phyloP scores from a whole-genome alignment of 2,888 invertebrate species.

The Acleris literana region DNA sequence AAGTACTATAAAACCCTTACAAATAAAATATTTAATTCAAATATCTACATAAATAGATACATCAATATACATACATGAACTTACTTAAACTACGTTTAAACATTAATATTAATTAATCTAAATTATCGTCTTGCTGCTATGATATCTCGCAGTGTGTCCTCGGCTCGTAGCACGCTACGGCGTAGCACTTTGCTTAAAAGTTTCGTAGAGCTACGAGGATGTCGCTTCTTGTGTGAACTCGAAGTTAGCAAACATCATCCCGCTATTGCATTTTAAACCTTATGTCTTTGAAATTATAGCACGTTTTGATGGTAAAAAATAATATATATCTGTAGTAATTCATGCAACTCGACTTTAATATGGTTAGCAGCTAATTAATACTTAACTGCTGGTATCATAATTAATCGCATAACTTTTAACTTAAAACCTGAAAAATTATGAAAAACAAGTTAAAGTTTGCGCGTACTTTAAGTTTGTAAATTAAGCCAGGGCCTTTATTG shows the following conservation, averaged over 20 bases:
- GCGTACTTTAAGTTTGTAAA: too few species aligned
- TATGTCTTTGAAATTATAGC: neutral
- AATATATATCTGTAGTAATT: neutral
- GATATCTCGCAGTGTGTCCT: too few species aligned
- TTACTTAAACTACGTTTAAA: too few species aligned
- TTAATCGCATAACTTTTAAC: neutral
- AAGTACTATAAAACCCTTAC: too few species aligned
- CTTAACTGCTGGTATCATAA: neutral
- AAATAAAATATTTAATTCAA: too few species aligned
- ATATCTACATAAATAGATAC: too few species aligned
- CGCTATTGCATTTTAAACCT: neutral
- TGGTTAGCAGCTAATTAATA: neutral
- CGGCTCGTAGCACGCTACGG: neutral
- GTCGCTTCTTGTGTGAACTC: neutral
- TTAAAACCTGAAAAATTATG: too few species aligned
- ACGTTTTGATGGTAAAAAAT: neutral
- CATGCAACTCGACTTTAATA: neutral
- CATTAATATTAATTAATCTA: too few species aligned
- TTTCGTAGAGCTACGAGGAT: neutral
- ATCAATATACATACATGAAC: too few species aligned
- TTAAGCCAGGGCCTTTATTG: too few species aligned
- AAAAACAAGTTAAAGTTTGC: too few species aligned
- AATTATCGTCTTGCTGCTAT: too few species aligned
- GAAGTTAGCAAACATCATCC: neutral
- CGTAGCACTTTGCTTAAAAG: constrained; percentile 3